Conservation (phyloP, 1,140 invertebrate genomes). For the Trigoniulus corallinus region DNA sequence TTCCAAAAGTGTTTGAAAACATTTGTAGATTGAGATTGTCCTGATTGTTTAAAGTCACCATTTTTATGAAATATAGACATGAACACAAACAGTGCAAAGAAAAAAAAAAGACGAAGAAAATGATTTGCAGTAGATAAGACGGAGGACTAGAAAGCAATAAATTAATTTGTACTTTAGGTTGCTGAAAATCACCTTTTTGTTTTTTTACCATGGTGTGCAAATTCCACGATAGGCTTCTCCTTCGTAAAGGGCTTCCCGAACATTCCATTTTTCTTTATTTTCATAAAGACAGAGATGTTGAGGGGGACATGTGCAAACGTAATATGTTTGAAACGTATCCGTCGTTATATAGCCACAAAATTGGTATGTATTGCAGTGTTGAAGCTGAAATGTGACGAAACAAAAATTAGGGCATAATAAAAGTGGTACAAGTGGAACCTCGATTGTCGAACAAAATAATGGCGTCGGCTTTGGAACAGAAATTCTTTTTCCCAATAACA, state of each 20-base stretch:
- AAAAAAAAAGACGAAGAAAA: not conserved
- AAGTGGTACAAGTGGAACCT: too few species aligned
- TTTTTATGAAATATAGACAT: too few species aligned
- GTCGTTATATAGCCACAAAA: constrained; percentile 14
- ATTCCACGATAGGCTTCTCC: constrained; percentile 10
- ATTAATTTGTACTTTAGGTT: not conserved
- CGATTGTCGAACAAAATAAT: too few species aligned
- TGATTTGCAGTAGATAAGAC: not conserved
- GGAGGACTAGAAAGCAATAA: not conserved
- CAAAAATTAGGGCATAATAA: too few species aligned
- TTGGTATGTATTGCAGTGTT: constrained; percentile 9
- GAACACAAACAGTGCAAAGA: not conserved
- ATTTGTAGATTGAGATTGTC: too few species aligned
- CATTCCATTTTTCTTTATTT: constrained; percentile 6
- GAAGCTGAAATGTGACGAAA: constrained; percentile 4
- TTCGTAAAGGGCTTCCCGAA: constrained; percentile 9
- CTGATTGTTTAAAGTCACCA: too few species aligned
- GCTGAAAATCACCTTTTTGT: constrained; percentile 6
- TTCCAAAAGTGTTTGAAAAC: too few species aligned
- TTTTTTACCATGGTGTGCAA: constrained; percentile 4
- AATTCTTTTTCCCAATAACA: not conserved
- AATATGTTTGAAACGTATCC: constrained; percentile 10
- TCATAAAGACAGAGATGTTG: constrained; percentile 10
- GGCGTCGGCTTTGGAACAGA: too few species aligned
- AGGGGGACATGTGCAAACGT: constrained; percentile 11